These are phyloP conservation scores for Phaethon lepturus DNA, from an alignment of 2,113 vertebrate species.

Conservation along the genomic window DNA sequence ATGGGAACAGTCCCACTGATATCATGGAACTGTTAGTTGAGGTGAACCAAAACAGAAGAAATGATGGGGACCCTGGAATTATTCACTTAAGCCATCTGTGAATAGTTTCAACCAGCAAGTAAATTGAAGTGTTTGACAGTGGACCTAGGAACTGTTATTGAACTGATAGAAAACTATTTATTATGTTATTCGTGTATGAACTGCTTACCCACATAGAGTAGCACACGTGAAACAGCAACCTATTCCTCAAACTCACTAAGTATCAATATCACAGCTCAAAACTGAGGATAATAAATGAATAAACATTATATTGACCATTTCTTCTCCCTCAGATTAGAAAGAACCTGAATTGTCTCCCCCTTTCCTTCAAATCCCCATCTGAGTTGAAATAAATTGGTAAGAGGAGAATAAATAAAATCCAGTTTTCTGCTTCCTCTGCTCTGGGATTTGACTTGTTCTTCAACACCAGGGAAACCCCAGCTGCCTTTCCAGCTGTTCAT, in stretches of 20 bases:
- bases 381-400: not conserved
- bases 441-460: constrained; percentile 13
- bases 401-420: not conserved
- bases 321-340: not conserved
- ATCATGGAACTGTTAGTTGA: not conserved
- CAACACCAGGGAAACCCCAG: constrained; percentile 3
- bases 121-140: not conserved
- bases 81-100: not conserved
- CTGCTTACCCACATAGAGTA: not conserved
- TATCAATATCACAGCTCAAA: not conserved
- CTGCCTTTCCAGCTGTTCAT: constrained; percentile 43
- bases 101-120: not conserved
- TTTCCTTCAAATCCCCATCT: not conserved
- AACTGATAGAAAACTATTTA: not conserved
- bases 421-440: not conserved
- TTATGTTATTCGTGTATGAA: not conserved
- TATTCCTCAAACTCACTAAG: not conserved
- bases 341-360: not conserved
- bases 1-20: not conserved
- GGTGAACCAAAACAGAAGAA: not conserved
- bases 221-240: not conserved
- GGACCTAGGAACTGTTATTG: not conserved
- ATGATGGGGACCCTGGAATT: not conserved
- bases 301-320: not conserved
- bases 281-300: not conserved